phyloP scores from a whole-genome alignment of 2,113 vertebrate genomes.

The Microcebus ravelobensis region DNA sequence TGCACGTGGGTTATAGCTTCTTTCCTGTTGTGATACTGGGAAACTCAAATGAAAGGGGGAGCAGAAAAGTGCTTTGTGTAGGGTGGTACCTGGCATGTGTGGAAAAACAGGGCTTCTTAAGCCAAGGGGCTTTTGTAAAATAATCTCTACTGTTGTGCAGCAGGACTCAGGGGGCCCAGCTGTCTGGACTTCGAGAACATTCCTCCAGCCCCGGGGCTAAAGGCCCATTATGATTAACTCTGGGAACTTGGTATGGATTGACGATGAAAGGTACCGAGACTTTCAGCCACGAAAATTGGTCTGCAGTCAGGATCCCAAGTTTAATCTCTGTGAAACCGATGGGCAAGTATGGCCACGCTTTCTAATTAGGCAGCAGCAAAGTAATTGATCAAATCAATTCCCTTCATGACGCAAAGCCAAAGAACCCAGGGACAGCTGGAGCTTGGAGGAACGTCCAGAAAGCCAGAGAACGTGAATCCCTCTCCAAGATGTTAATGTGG shows the following conservation, averaged over 20 bases:
- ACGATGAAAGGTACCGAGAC: conserved; percentile 13
- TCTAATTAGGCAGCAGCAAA: conserved; percentile 62
- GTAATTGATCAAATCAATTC: conserved; percentile 72
- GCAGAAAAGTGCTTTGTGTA: neutral
- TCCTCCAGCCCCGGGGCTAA: neutral
- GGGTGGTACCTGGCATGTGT: neutral
- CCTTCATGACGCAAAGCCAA: conserved; percentile 52
- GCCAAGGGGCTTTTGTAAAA: neutral
- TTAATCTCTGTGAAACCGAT: conserved; percentile 61
- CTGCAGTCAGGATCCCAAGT: conserved; percentile 55
- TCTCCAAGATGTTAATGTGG: conserved; percentile 38
- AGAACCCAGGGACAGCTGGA: conserved; percentile 52
- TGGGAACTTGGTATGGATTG: neutral
- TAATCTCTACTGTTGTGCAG: neutral
- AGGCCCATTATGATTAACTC: neutral
- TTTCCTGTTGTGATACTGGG: neutral
- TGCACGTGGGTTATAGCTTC: neutral
- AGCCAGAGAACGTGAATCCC: neutral
- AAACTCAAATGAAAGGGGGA: neutral
- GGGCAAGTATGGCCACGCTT: conserved; percentile 49
- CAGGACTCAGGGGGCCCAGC: neutral
- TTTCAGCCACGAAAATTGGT: conserved; percentile 32
- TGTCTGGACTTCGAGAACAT: neutral
- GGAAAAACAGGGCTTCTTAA: neutral
- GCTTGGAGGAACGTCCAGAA: conserved; percentile 48